Conservation (phyloP, 2,113 vertebrate species). For the Arizona elegans region DNA sequence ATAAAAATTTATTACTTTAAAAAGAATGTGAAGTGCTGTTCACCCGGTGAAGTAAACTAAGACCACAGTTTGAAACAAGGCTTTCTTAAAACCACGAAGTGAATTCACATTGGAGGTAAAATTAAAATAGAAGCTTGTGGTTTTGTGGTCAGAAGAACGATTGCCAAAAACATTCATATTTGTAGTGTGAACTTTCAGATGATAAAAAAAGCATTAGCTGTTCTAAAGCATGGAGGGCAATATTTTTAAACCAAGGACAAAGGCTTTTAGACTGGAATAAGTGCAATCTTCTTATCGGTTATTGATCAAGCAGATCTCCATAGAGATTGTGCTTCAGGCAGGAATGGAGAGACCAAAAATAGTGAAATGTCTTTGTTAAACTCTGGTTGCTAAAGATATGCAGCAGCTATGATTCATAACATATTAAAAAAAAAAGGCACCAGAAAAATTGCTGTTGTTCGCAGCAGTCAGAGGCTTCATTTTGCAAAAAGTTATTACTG, state of each 20-base stretch:
- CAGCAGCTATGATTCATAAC: background rate
- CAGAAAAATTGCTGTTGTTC: background rate
- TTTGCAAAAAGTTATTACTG: background rate
- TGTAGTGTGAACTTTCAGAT: background rate
- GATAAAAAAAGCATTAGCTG: background rate
- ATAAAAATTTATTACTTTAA: background rate
- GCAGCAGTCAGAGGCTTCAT: background rate
- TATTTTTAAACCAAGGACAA: background rate
- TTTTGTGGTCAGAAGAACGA: background rate
- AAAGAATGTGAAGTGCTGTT: background rate
- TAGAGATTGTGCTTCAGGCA: background rate
- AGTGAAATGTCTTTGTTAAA: background rate
- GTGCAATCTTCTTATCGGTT: background rate
- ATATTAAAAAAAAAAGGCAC: background rate
- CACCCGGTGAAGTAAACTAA: background rate
- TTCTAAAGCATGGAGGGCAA: background rate
- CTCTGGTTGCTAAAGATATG: background rate
- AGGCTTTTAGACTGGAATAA: background rate
- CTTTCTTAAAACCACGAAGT: background rate
- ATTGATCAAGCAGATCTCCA: background rate
- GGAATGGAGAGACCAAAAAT: background rate
- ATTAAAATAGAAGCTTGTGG: background rate
- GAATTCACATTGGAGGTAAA: background rate
- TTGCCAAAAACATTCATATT: background rate
- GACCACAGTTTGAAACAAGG: background rate